phyloP scores from a whole-genome alignment of 2,113 vertebrate genomes.

The Nipponia nippon region DNA sequence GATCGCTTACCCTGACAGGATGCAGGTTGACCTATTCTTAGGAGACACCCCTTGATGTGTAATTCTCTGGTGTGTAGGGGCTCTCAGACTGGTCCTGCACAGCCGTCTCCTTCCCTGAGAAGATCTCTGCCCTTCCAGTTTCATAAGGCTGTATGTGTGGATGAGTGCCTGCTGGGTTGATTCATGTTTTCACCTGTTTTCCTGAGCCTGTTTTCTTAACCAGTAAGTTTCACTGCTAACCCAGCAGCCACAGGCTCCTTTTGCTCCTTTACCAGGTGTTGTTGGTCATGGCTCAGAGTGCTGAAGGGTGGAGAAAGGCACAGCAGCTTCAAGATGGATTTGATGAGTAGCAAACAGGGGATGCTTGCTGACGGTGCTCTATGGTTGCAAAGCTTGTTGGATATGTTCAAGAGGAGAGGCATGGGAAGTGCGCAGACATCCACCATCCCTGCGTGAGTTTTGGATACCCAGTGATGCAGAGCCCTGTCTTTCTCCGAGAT shows the following conservation, averaged over 20 bases:
- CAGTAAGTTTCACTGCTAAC: neutral
- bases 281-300: neutral
- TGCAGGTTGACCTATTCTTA: neutral
- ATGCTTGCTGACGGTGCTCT: neutral
- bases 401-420: neutral
- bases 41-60: neutral
- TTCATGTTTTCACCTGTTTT: neutral
- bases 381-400: neutral
- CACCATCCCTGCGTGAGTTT: neutral
- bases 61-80: neutral
- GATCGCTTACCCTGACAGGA: neutral
- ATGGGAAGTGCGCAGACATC: neutral
- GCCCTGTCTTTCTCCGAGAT: neutral
- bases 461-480: neutral
- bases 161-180: neutral
- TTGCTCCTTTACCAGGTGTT: neutral
- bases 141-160: neutral
- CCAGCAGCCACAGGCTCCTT: neutral
- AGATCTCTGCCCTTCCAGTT: neutral
- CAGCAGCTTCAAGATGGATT: neutral
- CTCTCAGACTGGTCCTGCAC: neutral
- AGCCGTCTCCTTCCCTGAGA: neutral
- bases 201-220: neutral
- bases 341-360: fast-evolving
- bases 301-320: neutral